Evolutionary conservation across 2,797 vertebrate species (phyloP), one percentile per base, ranked within the genome.

Genomic region (Peromyscus eremicus): DNA sequence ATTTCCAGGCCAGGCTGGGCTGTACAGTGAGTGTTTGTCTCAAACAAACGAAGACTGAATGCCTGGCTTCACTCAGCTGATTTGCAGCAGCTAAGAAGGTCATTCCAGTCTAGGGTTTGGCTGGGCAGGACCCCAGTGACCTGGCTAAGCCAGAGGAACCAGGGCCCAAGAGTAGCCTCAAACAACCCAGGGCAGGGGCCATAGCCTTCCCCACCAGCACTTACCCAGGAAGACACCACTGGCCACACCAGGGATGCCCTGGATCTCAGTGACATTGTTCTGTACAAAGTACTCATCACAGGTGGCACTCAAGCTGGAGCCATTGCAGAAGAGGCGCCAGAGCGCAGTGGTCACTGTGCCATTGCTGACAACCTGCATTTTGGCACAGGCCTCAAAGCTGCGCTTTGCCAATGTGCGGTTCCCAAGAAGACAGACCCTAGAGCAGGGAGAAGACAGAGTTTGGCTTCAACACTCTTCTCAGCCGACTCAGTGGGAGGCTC

Each of bases 191-290:
- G 37, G 27, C 0, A 19, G 57, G 2, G 0, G 1, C 19, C 52
- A 2, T 21, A 16, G 21, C 25, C 3, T 8, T 73, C 21, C 27
- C 32, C 19, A 62, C 3, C 0, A 0, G 68, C 75, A 97, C 99
- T 97, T 76, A 99, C 99, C 99, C 98, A 98, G 97, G 84, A 99
- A 98, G 97, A 99, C 99, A 1, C 99, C 98, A 0, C 99, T 99
- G 95, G 98, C 98, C 97, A 99, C 98, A 1, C 99, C 99, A 0
- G 99, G 99, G 98, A 99, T 99, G 83, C 99, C 99, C 98, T 99
- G 99, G 81, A 99, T 96, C 98, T 98, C 93, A 0, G 99, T 99
- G 89, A 99, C 98, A 0, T 99, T 99, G 98, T 99, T 99, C 91
- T 98, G 97, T 2, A 0, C 11, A 10, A 99, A 99, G 95, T 99